Evolutionary conservation across 2,888 invertebrate genomes (phyloP).

Genomic region (Cephus sareptanus): DNA sequence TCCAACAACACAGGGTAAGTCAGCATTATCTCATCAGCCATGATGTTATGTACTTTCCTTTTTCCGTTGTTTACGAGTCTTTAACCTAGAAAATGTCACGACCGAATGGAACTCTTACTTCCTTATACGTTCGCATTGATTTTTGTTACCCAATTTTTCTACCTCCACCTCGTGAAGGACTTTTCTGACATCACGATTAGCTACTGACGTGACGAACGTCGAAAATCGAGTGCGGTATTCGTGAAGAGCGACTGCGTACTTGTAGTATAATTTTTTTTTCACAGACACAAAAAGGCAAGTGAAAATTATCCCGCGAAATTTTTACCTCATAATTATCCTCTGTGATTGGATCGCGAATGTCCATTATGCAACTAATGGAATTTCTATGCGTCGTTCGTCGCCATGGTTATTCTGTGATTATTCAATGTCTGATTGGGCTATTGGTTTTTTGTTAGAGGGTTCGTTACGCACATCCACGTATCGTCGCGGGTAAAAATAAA

Average conservation of each 20-base stretch:
- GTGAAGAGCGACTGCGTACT: not conserved
- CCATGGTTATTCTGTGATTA: not conserved
- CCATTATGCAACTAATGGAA: not conserved
- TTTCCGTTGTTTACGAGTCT: constrained; percentile 33
- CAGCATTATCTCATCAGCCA: not conserved
- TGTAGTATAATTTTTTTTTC: not conserved
- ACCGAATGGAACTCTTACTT: not conserved
- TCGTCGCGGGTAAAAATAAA: not conserved
- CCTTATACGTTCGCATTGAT: not conserved
- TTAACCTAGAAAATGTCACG: constrained; percentile 23
- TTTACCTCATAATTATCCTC: not conserved
- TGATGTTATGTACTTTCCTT: not conserved
- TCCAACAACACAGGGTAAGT: constrained; percentile 14
- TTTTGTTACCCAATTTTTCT: not conserved
- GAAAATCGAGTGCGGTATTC: not conserved
- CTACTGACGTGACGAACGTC: not conserved
- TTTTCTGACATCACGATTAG: not conserved
- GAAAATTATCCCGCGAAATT: not conserved
- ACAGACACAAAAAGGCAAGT: not conserved
- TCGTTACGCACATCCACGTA: not conserved
- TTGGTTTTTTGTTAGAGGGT: not conserved
- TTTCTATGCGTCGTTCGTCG: not conserved
- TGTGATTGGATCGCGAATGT: not conserved
- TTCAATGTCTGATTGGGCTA: not conserved
- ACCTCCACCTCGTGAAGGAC: not conserved